These are phyloP conservation scores for Cebidichthys violaceus DNA, from an alignment of 2,113 vertebrate genomes.

Conservation along the genomic window DNA sequence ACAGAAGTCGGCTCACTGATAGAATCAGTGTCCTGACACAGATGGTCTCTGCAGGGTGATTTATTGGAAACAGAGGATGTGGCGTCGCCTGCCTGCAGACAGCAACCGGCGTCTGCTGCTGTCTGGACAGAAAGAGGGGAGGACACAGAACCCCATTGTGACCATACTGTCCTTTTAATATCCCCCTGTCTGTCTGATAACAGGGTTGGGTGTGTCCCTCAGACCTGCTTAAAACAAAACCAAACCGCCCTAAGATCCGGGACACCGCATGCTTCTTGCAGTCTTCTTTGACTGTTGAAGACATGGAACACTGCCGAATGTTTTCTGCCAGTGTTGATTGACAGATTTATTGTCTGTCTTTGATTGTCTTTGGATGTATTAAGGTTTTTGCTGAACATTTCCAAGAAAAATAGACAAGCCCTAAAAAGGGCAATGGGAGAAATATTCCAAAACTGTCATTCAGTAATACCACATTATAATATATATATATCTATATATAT, in stretches of 20 bases:
- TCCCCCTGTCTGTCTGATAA: slow-evolving; percentile 25
- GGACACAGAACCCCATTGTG: background rate
- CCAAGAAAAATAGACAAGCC: background rate
- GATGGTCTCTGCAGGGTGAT: slow-evolving; percentile 41
- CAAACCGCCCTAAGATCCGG: background rate
- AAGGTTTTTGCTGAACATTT: background rate
- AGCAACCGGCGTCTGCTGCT: slow-evolving; percentile 52
- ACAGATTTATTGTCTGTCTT: background rate
- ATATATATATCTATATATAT: too few species aligned
- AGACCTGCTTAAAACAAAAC: slow-evolving; percentile 3
- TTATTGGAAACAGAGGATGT: slow-evolving; percentile 63
- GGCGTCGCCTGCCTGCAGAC: slow-evolving; percentile 45
- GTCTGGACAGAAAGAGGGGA: slow-evolving; percentile 46
- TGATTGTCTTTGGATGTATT: background rate
- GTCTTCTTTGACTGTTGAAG: background rate
- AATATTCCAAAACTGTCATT: background rate
- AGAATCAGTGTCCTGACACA: slow-evolving; percentile 58
- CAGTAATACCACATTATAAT: background rate
- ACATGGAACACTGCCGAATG: background rate
- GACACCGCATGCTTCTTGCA: background rate
- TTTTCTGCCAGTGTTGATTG: background rate
- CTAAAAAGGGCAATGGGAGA: background rate
- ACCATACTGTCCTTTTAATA: slow-evolving; percentile 16
- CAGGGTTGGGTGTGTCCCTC: background rate
- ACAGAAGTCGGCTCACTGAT: slow-evolving; percentile 27